These are phyloP conservation scores for Hypomesus transpacificus DNA, from an alignment of 2,113 vertebrate genomes.

Conservation along the genomic window DNA sequence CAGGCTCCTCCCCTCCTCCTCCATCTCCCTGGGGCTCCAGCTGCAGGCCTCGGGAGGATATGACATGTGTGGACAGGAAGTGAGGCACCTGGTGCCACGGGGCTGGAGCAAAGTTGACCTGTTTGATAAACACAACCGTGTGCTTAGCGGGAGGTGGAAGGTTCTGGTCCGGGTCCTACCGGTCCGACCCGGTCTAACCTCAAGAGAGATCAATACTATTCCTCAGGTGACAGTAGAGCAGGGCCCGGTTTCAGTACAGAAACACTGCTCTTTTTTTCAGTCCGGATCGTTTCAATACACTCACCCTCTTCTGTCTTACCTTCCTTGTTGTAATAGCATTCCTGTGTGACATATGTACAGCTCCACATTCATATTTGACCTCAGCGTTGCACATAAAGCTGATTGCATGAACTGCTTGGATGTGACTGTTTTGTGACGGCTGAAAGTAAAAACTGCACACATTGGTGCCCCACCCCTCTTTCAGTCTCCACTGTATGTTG, in stretches of 20 bases:
- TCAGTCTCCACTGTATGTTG: neutral
- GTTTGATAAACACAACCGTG: constrained; percentile 51
- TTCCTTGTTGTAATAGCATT: no score
- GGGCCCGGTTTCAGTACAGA: neutral
- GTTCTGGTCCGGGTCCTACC: constrained; percentile 51
- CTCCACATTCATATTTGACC: no score
- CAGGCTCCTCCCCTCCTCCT: constrained; percentile 51
- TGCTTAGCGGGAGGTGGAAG: constrained; percentile 58
- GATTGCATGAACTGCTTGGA: no score
- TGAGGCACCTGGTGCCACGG: constrained; percentile 42
- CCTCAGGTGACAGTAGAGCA: neutral
- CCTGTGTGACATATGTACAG: no score
- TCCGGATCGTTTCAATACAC: neutral
- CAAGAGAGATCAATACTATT: constrained; percentile 48
- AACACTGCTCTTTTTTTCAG: neutral
- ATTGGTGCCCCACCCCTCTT: neutral
- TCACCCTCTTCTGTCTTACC: no score
- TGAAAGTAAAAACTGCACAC: no score
- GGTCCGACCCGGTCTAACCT: constrained; percentile 49
- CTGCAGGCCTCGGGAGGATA: constrained; percentile 56
- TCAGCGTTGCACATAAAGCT: no score
- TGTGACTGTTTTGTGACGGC: no score
- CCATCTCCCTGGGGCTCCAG: constrained; percentile 49
- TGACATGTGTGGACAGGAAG: constrained; percentile 49
- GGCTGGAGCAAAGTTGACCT: constrained; percentile 55